These are phyloP conservation scores for Drosophila suzukii DNA, from an alignment of 1,140 invertebrate genomes.

Conservation along the genomic window DNA sequence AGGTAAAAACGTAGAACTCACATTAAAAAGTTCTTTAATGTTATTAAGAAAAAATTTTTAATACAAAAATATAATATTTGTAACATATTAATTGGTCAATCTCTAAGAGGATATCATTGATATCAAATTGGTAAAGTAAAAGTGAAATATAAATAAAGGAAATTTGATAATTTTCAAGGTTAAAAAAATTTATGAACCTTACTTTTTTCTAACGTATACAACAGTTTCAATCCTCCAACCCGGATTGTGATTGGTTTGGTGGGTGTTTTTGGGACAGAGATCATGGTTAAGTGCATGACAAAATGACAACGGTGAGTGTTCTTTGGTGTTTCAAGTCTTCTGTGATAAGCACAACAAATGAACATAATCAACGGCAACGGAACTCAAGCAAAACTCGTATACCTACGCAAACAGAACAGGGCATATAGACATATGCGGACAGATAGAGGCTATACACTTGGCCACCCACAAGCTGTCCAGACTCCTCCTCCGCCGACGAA, in stretches of 20 bases:
- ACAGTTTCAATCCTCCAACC: constrained; percentile 1
- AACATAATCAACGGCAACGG: constrained; percentile 65
- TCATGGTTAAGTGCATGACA: constrained; percentile 72
- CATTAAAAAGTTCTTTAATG: no score
- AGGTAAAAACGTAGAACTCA: no score
- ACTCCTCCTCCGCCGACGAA: constrained; percentile 84
- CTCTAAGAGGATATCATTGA: no score
- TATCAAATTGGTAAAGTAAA: not conserved
- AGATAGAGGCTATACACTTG: constrained; percentile 45
- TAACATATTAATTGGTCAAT: no score
- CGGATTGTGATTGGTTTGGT: constrained; percentile 32
- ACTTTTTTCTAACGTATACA: not conserved
- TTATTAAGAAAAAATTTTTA: no score
- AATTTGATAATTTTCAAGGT: not conserved
- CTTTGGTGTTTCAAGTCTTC: constrained; percentile 84
- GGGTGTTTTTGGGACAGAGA: constrained; percentile 36
- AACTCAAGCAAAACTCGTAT: constrained; percentile 79
- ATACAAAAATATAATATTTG: no score
- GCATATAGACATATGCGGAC: constrained; percentile 43
- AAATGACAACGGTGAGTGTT: constrained; percentile 78
- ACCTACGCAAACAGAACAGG: constrained; percentile 67
- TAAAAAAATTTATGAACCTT: no score
- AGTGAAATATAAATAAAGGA: not conserved
- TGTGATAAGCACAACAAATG: constrained; percentile 83
- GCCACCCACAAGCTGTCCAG: constrained; percentile 74